Conservation (phyloP, 2,113 vertebrate genomes). For the Pseudopipra pipra region DNA sequence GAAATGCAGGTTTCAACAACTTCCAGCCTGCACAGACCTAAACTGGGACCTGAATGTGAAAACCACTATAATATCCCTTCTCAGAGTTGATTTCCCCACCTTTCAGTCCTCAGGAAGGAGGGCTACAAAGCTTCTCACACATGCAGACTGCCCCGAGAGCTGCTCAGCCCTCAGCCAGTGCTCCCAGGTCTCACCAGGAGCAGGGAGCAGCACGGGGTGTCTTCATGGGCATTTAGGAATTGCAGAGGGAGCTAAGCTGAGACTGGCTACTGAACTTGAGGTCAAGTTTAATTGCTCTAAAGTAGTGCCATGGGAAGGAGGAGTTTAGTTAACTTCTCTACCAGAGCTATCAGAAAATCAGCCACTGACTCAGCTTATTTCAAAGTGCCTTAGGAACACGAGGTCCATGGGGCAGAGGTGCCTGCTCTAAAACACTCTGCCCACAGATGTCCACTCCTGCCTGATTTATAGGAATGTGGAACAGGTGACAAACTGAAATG, state of each 20-base stretch:
- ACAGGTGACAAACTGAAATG: background rate
- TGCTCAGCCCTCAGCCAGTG: background rate
- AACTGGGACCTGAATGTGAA: background rate
- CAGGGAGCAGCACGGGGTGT: background rate
- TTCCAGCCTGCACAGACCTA: background rate
- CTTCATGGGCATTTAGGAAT: background rate
- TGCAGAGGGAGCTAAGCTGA: background rate
- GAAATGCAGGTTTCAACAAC: constrained; percentile 23
- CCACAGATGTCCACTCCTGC: background rate
- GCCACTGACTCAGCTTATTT: background rate
- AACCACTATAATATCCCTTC: background rate
- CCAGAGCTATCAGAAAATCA: background rate
- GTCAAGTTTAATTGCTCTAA: background rate
- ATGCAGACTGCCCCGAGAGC: background rate
- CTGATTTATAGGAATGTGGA: background rate
- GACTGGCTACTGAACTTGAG: background rate
- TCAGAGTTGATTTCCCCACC: background rate
- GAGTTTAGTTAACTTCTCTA: background rate
- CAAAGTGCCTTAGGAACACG: background rate
- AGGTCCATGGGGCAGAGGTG: background rate
- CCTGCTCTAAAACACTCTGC: background rate
- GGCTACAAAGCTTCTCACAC: background rate
- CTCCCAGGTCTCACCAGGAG: background rate
- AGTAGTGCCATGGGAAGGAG: background rate
- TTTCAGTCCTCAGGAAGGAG: background rate